Evolutionary conservation across 2,113 vertebrate species (phyloP).

Genomic region (Phyllostomus discolor): DNA sequence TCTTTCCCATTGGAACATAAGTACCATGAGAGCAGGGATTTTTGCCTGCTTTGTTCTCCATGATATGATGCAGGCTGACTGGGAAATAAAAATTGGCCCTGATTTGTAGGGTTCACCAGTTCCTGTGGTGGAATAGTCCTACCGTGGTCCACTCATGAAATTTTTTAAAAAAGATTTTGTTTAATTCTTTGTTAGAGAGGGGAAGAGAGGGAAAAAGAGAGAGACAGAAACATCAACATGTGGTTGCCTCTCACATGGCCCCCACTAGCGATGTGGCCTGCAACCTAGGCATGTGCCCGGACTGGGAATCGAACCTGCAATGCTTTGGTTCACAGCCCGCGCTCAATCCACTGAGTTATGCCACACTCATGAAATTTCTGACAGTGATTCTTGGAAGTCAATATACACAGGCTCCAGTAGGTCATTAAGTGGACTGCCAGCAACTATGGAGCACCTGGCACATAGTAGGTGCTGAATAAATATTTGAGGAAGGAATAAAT

Average conservation of each 20-base stretch:
- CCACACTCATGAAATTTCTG: background rate
- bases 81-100: background rate
- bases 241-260: too few relatives aligned
- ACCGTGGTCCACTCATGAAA: rapidly evolving
- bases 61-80: background rate
- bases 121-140: background rate
- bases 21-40: background rate
- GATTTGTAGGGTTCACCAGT: background rate
- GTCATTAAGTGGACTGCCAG: background rate
- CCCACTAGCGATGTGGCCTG: too few relatives aligned
- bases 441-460: background rate
- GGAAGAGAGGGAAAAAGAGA: too few relatives aligned
- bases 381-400: background rate
- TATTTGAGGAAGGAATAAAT: background rate
- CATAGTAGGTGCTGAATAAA: background rate
- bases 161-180: background rate
- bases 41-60: background rate
- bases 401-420: background rate
- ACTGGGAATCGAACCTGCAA: too few relatives aligned
- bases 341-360: too few relatives aligned
- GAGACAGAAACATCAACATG: too few relatives aligned
- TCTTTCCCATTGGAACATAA: background rate
- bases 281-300: too few relatives aligned
- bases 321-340: too few relatives aligned
- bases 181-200: too few relatives aligned